These are phyloP conservation scores for Podilymbus podiceps DNA, from an alignment of 2,113 vertebrate species.

Conservation along the genomic window DNA sequence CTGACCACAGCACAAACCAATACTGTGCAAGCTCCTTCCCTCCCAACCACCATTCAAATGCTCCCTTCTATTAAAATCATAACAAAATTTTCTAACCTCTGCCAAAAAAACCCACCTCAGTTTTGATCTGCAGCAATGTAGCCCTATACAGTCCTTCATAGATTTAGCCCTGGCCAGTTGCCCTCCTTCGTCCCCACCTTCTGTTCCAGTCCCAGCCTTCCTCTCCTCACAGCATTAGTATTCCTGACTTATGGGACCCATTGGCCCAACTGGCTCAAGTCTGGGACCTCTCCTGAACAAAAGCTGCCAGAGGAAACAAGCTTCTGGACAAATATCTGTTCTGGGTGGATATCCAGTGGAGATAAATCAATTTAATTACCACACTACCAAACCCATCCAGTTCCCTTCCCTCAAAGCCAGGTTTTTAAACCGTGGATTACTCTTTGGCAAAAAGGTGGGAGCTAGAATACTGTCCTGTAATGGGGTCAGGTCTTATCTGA, in stretches of 20 bases:
- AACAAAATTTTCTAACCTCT: background rate
- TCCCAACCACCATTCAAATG: background rate
- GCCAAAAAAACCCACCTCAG: background rate
- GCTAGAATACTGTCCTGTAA: background rate
- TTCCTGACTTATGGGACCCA: background rate
- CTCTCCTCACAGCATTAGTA: background rate
- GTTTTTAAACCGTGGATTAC: background rate
- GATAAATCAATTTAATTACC: background rate
- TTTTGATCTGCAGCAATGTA: background rate
- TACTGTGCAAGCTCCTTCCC: background rate
- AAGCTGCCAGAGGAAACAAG: background rate
- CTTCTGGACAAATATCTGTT: background rate
- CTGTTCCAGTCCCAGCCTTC: background rate
- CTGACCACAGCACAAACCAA: background rate
- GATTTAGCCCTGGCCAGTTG: background rate
- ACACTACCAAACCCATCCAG: background rate
- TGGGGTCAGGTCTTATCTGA: background rate
- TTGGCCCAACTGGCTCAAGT: background rate
- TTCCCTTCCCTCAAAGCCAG: background rate
- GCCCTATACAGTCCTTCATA: background rate
- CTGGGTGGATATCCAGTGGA: background rate
- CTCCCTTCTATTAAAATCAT: background rate
- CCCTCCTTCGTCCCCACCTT: background rate
- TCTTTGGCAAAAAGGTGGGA: background rate
- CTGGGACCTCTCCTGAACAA: background rate